Evolutionary conservation across 1,140 invertebrate species (phyloP).

Genomic region (Philaenus spumarius): DNA sequence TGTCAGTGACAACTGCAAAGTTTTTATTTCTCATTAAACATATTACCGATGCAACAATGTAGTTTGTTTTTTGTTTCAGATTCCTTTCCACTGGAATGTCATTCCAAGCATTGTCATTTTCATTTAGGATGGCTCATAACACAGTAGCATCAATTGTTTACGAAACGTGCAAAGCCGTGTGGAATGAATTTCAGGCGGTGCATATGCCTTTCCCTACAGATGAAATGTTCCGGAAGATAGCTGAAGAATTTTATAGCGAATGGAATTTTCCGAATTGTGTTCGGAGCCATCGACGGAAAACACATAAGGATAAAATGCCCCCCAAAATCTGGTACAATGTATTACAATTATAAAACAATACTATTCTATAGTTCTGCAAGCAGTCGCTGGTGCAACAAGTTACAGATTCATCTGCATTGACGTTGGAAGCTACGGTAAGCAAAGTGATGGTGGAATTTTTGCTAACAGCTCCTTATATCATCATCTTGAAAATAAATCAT

Average conservation of each 20-base stretch:
- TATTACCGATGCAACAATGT: too few species aligned
- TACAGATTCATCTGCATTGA: slow-evolving; percentile 42
- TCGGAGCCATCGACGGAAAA: slow-evolving; percentile 35
- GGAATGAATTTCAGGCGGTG: slow-evolving; percentile 26
- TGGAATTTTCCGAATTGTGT: slow-evolving; percentile 40
- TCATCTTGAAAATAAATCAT: too few species aligned
- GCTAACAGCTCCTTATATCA: too few species aligned
- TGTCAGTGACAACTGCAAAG: too few species aligned
- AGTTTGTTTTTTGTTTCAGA: slow-evolving; percentile 16
- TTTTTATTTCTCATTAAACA: too few species aligned
- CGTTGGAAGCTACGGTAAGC: slow-evolving; percentile 40
- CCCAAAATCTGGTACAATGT: slow-evolving; percentile 28
- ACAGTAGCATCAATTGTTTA: too few species aligned
- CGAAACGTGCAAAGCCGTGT: too few species aligned
- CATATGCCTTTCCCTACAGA: slow-evolving; percentile 22
- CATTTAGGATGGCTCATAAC: too few species aligned
- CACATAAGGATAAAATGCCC: slow-evolving; percentile 27
- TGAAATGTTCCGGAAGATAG: too few species aligned
- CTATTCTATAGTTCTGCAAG: slow-evolving; percentile 41
- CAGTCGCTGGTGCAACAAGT: slow-evolving; percentile 42
- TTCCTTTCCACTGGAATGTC: slow-evolving; percentile 7
- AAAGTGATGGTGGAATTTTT: too few species aligned
- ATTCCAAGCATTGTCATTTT: slow-evolving; percentile 19
- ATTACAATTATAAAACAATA: slow-evolving; percentile 36
- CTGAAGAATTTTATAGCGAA: too few species aligned